Conservation (phyloP, 2,888 invertebrate genomes). For the Drosophila borealis region DNA sequence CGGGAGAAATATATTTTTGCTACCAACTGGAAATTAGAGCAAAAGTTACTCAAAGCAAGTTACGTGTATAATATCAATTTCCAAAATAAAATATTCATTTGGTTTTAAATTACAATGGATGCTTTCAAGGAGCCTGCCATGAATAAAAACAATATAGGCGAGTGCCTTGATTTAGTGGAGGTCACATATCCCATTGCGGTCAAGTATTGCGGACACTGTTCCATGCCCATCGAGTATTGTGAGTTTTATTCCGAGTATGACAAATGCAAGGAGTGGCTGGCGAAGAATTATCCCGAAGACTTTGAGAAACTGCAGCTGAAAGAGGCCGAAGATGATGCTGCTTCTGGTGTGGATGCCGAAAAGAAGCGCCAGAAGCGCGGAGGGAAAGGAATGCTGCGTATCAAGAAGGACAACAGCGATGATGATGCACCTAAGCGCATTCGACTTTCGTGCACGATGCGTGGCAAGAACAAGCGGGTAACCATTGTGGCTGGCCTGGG, state of each 20-base stretch:
- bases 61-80: slow-evolving; percentile 6
- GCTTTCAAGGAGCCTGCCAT: background rate
- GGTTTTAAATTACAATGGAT: slow-evolving; percentile 33
- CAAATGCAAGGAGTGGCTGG: slow-evolving; percentile 53
- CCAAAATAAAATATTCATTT: slow-evolving; percentile 7
- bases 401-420: slow-evolving; percentile 27
- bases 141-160: background rate
- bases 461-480: slow-evolving; percentile 53
- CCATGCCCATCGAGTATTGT: slow-evolving; percentile 54
- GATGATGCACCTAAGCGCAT: slow-evolving; percentile 29
- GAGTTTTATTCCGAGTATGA: slow-evolving; percentile 49
- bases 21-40: background rate
- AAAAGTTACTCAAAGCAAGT: slow-evolving; percentile 13
- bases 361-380: slow-evolving; percentile 50
- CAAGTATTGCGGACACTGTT: slow-evolving; percentile 49
- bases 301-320: slow-evolving; percentile 25
- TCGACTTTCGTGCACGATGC: slow-evolving; percentile 30
- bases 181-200: slow-evolving; percentile 42
- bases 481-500: slow-evolving; percentile 39
- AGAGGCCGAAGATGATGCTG: slow-evolving; percentile 6
- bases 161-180: background rate
- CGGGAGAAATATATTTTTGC: background rate
- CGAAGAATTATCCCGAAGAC: slow-evolving; percentile 41
- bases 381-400: slow-evolving; percentile 38
- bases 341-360: slow-evolving; percentile 14